A percentile compares a stretch with the other conserved stretches of the same genome.
phyloP scores from a whole-genome alignment of 2,113 vertebrate species.

The Charina bottae region DNA sequence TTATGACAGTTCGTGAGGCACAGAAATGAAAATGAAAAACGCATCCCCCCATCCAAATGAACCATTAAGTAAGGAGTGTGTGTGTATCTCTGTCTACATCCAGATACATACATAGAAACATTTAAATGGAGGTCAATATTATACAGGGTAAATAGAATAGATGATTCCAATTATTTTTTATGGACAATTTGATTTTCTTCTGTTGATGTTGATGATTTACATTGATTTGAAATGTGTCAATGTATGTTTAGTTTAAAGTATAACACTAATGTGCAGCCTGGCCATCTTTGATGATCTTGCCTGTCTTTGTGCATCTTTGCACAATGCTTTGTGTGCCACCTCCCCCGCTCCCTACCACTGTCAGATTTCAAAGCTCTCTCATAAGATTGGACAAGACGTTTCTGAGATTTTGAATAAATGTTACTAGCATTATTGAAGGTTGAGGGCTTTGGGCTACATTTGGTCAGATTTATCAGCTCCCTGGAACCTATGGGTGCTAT shows the following conservation, averaged over 20 bases:
- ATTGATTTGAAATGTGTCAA: not conserved
- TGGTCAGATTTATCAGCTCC: not conserved
- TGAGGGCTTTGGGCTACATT: not conserved
- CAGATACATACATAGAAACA: not conserved
- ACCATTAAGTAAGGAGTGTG: not conserved
- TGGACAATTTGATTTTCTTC: not conserved
- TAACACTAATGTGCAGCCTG: not conserved
- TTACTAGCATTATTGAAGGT: not conserved
- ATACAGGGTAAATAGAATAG: not conserved
- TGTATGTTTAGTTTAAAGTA: no score
- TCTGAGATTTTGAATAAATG: not conserved
- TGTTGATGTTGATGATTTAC: not conserved
- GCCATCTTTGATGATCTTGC: not conserved
- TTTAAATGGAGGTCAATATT: not conserved
- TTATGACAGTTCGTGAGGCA: constrained; percentile 27
- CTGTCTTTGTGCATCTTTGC: not conserved
- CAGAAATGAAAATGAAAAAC: constrained; percentile 19
- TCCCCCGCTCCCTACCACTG: not conserved
- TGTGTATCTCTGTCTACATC: not conserved
- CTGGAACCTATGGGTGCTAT: not conserved
- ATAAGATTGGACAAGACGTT: not conserved
- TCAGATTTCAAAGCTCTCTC: not conserved
- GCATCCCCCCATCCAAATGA: not conserved
- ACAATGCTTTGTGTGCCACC: not conserved
- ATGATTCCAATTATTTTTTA: not conserved